Evolutionary conservation across 2,113 vertebrate species (phyloP), one percentile per base, ranked within the genome.

Genomic region (Hiodon alosoides): DNA sequence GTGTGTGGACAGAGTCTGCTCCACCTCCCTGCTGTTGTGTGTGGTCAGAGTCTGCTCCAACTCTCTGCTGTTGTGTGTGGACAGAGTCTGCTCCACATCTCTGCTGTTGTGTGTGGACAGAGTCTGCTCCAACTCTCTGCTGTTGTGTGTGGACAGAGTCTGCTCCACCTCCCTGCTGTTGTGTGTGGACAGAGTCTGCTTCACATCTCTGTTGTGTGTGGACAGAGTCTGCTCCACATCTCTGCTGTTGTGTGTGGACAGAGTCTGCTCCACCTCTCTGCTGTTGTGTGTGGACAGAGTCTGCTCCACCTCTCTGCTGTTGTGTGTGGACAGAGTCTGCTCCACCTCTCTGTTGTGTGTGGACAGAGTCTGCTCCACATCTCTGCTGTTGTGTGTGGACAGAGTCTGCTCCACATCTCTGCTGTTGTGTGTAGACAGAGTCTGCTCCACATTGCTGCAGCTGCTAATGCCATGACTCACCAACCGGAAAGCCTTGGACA

Each of bases 401-500:
- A 5, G 0, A 79, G 52, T 53, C 78, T 76, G 0, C 66, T 68
- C 3, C 74, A 48, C 1, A n/a, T 50, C 14, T 1, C 61, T 82
- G 51, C 50, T 59, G 31, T 69, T 54, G 71, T 61, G 50, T 48
- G 46, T 54, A 17, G 4, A 3, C 0, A 14, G 17, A 9, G n/a
- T 72, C 17, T 47, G 8, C 11, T 16, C 8, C 60, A n/a, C 16
- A 50, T 47, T 76, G 71, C 71, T 79, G 75, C 50, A 71, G 76
- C 61, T 83, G 57, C 4, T 57, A 3, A 31, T 61, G 50, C 67
- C 61, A 10, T 50, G 16, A 54, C 48, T 76, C 61, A 51, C 17
- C 4, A 51, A 69, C 60, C 52, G 48, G 31, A 72, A 74, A 61
- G 75, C 81, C 46, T 14, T 60, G 83, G 85, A 90, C 1, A 72